phyloP scores from a whole-genome alignment of 53 echinoderm and acorn worm species.

The Luidia sarsii region DNA sequence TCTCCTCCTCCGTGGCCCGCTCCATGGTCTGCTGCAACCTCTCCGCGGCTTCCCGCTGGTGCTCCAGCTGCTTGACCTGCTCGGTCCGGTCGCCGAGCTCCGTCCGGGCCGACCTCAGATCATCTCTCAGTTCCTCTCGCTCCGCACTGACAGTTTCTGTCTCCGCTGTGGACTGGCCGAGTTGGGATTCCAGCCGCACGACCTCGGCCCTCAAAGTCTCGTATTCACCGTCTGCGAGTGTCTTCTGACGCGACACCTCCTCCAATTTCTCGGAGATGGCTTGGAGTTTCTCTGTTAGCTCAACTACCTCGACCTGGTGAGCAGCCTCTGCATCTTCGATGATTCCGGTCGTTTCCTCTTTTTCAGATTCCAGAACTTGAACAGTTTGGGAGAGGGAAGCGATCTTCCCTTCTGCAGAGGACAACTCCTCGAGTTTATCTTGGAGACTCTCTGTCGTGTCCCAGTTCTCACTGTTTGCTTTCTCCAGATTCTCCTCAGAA shows the following conservation, averaged over 20 bases:
- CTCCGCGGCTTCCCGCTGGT: constrained; percentile 36
- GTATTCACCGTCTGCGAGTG: not conserved
- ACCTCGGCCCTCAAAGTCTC: constrained; percentile 17
- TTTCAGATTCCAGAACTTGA: constrained; percentile 23
- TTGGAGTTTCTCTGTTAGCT: constrained; percentile 32
- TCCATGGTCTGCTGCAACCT: constrained; percentile 32
- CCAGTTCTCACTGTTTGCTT: constrained; percentile 42
- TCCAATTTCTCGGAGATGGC: not conserved
- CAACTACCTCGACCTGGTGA: constrained; percentile 13
- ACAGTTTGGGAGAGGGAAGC: constrained; percentile 3
- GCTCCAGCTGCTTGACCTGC: constrained; percentile 33
- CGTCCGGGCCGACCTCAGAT: constrained; percentile 26
- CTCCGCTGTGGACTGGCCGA: constrained; percentile 17
- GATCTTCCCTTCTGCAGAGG: constrained; percentile 38
- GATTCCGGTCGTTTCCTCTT: constrained; percentile 1
- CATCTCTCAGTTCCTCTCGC: constrained; percentile 36
- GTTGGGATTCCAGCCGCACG: constrained; percentile 5
- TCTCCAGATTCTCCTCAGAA: constrained; percentile 41
- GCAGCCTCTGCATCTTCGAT: not conserved
- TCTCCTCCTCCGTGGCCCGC: constrained; percentile 43
- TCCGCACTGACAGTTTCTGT: constrained; percentile 47
- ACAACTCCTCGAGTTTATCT: constrained; percentile 28
- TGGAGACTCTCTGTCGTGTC: constrained; percentile 24
- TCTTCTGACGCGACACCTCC: not conserved
- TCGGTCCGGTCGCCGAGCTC: constrained; percentile 50